Evolutionary conservation across 1,140 invertebrate species (phyloP).

Genomic region (Holotrichia oblita): DNA sequence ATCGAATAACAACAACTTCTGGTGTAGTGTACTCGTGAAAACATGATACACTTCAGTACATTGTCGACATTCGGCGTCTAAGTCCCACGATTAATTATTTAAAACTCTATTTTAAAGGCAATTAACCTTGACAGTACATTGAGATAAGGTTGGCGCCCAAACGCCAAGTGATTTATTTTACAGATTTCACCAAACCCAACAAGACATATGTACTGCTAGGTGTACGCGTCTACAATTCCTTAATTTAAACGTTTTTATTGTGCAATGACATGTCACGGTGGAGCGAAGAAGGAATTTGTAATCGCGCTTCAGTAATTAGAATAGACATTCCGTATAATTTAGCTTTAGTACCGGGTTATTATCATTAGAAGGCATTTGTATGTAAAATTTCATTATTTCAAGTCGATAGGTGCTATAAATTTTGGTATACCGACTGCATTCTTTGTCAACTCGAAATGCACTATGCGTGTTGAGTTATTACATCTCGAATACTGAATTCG

Average conservation of each 20-base stretch:
- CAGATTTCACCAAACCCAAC: neutral
- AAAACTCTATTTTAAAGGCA: neutral
- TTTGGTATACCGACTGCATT: conserved; percentile 9
- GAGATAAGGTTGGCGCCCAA: neutral
- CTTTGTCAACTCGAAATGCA: conserved; percentile 12
- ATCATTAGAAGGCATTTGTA: conserved; percentile 1
- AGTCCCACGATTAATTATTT: neutral
- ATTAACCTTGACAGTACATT: neutral
- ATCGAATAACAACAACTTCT: no score
- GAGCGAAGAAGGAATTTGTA: conserved; percentile 6
- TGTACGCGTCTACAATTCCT: neutral
- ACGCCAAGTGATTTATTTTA: neutral
- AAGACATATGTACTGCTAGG: neutral
- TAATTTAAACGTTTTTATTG: neutral
- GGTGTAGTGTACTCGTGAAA: no score
- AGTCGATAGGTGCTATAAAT: neutral
- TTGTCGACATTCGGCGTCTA: no score
- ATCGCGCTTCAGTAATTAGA: neutral
- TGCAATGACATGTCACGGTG: neutral
- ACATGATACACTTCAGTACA: no score
- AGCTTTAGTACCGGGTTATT: neutral
- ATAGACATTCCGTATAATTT: neutral
- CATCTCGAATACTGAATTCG: neutral
- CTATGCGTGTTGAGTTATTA: conserved; percentile 6
- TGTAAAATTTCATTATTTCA: neutral